These are phyloP conservation scores for Hypomesus transpacificus DNA, from an alignment of 2,113 vertebrate species.

Conservation along the genomic window DNA sequence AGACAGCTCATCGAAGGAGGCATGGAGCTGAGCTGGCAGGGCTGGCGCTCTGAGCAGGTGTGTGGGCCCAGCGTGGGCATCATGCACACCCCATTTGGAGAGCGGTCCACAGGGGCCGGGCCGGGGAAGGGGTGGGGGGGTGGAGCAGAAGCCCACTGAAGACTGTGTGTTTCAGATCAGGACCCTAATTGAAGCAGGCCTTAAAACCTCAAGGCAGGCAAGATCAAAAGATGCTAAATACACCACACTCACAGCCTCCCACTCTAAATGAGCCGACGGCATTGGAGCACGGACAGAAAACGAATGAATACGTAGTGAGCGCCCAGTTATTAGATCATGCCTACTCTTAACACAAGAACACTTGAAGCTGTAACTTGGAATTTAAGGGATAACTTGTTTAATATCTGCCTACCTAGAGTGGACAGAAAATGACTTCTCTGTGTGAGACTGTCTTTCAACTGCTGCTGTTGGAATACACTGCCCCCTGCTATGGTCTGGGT, in stretches of 20 bases:
- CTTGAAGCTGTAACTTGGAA: neutral
- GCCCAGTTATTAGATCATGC: too few species aligned
- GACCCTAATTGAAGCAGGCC: neutral
- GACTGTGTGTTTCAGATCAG: conserved; percentile 22
- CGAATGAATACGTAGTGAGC: too few species aligned
- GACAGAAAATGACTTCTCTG: conserved; percentile 48
- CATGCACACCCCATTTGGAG: conserved; percentile 45
- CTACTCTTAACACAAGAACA: neutral
- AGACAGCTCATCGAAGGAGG: conserved; percentile 58
- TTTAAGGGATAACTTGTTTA: conserved; percentile 6
- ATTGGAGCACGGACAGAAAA: neutral
- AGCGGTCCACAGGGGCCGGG: conserved; percentile 34
- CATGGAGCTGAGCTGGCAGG: conserved; percentile 47
- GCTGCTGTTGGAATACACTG: conserved; percentile 39
- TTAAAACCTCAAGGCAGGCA: neutral
- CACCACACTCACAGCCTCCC: neutral
- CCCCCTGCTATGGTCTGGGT: conserved; percentile 40
- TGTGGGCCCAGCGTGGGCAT: conserved; percentile 58
- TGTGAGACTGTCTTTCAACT: conserved; percentile 39
- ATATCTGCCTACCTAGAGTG: conserved; percentile 13
- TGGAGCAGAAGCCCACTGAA: conserved; percentile 35
- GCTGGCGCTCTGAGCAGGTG: conserved; percentile 56
- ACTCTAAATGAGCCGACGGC: neutral
- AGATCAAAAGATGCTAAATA: neutral
- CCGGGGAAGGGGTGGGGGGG: neutral